phyloP scores from a whole-genome alignment of 2,113 vertebrate genomes.

The Edolisoma coerulescens region DNA sequence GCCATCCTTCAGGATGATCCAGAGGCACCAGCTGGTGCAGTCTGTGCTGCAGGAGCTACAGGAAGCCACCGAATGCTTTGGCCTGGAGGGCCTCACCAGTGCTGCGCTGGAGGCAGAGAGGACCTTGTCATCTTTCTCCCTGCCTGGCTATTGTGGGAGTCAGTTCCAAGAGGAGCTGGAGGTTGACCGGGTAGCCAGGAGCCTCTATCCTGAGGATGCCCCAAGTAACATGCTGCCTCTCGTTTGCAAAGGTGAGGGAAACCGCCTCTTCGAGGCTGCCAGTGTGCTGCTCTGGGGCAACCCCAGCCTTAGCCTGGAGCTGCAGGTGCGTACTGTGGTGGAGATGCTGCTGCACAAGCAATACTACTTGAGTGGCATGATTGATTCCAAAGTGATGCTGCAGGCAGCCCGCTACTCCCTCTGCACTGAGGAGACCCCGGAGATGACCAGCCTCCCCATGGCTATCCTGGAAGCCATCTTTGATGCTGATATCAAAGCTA shows the following conservation, averaged over 20 bases:
- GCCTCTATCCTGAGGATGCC: slow-evolving; percentile 88
- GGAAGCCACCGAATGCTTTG: slow-evolving; percentile 86
- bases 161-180: slow-evolving; percentile 79
- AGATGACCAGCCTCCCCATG: slow-evolving; percentile 86
- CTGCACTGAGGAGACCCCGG: slow-evolving; percentile 87
- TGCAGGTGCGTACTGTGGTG: slow-evolving; percentile 90
- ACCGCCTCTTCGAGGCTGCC: slow-evolving; percentile 88
- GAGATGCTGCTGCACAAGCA: slow-evolving; percentile 93
- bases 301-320: slow-evolving; percentile 84
- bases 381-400: slow-evolving; percentile 96
- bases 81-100: slow-evolving; percentile 80
- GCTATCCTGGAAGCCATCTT: slow-evolving; percentile 92
- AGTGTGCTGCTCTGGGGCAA: slow-evolving; percentile 87
- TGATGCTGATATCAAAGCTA: slow-evolving; percentile 92
- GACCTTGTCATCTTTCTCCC: slow-evolving; percentile 77
- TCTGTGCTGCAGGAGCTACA: slow-evolving; percentile 88
- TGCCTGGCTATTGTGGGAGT: slow-evolving; percentile 73
- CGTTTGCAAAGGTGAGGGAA: slow-evolving; percentile 86
- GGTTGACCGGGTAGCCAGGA: slow-evolving; percentile 80
- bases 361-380: slow-evolving; percentile 94
- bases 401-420: slow-evolving; percentile 92
- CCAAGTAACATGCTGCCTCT: slow-evolving; percentile 86
- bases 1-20: slow-evolving; percentile 79
- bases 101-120: slow-evolving; percentile 80
- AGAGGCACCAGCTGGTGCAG: slow-evolving; percentile 85